Evolutionary conservation across 2,888 invertebrate species (phyloP), one percentile per base, ranked within the genome.

Genomic region (Rhingia rostrata): DNA sequence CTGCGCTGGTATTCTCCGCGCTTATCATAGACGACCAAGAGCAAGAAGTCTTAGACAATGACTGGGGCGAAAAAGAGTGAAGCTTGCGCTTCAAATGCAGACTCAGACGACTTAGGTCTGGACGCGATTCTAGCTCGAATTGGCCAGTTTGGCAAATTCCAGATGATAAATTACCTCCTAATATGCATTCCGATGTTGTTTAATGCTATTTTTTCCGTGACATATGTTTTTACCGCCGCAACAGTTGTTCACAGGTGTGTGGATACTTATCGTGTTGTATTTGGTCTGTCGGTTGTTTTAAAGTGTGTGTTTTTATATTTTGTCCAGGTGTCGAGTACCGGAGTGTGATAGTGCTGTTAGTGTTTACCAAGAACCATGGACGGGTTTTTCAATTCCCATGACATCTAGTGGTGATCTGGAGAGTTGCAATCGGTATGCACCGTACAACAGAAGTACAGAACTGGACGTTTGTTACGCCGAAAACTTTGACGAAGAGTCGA

Each of bases 171-270:
- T 82, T 93, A 94, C 79, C 69, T 92, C 43, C 90, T 95, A 75
- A 93, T 95, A 53, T 92, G 94, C 73, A 81, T 95, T 37, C 94
- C 95, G 0, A 92, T 95, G 86, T 91, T 94, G 73, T 93, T 95
- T 89, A 94, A 94, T 2, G 94, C 94, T 0, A 93, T 94, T 83
- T 94, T 93, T 88, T 93, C 93, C 87, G 93, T 94, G 86, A 94
- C 94, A 54, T 96, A 94, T 88, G 94, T 95, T 74, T 96, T 96
- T 89, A 94, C 95, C 0, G 94, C 95, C 0, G 94, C 94, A 69
- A 93, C 94, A 79, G 91, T 95, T 14, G 93, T 93, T 49, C 94
- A 95, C 92, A 94, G 95, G 95, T 95, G 92, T 95, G 92, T 79
- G 51, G 41, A 37, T 61, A 79, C 45, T 58, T 61, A 66, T 75